Evolutionary conservation across 2,113 vertebrate genomes (phyloP).

Genomic region (Microtus richardsoni): DNA sequence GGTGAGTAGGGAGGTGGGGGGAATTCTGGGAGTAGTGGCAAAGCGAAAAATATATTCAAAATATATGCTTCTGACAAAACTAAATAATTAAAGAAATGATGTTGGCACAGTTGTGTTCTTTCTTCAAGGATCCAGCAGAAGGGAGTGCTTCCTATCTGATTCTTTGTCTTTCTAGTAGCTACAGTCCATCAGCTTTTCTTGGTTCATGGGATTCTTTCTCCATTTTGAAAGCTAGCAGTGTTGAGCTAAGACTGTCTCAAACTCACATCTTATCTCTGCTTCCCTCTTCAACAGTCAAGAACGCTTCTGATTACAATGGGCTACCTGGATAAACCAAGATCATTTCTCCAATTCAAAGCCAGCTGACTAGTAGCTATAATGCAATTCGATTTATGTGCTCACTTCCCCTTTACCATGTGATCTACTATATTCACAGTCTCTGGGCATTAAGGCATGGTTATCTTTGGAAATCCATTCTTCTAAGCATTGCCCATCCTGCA

Average conservation of each 20-base stretch:
- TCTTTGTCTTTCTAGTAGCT: neutral
- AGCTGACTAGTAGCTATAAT: neutral
- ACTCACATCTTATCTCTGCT: neutral
- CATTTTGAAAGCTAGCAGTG: neutral
- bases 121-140: neutral
- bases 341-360: neutral
- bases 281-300: neutral
- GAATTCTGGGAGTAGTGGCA: neutral
- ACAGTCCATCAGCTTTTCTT: neutral
- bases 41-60: neutral
- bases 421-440: conserved; percentile 2
- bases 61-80: neutral
- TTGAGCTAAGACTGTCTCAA: neutral
- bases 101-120: neutral
- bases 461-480: neutral
- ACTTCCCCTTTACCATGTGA: neutral
- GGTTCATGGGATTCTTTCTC: neutral
- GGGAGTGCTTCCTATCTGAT: neutral
- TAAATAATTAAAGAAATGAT: neutral
- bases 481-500: neutral
- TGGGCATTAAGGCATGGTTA: neutral
- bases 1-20: neutral
- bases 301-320: neutral
- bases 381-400: neutral
- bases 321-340: neutral